Base-by-base conservation (phyloP, 1,140 invertebrate species). In the Drosophila insularis region DNA sequence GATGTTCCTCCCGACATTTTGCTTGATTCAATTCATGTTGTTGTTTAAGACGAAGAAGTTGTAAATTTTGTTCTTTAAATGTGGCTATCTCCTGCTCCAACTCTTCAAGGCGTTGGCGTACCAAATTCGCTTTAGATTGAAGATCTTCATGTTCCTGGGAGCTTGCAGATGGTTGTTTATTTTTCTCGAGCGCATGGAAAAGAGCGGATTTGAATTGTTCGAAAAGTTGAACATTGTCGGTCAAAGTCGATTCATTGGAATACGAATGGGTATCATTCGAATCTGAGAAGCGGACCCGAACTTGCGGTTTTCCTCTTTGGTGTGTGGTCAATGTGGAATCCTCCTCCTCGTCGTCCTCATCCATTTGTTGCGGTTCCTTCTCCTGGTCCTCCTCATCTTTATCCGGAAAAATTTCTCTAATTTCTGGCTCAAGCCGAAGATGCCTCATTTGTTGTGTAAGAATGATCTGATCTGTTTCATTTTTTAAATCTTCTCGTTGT, bases 11-110 rank as follows among this genome's bases (percentile, higher is more conserved):
- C 72, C 92, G 93, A 67, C 94, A 94, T 14, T 94, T 92, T 40
- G 94, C 93, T 14, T 93, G 92, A 53, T 93, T 92, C 53, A 93
- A 79, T 81, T 95, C 94, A 63, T 95, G 92, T 66, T 95, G 93
- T 79, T 94, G 93, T 54, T 94, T 93, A 43, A 94, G 90, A 81
- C 94, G 94, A 8, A 92, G 71, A 3, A 94, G 67, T 43, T 93
- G 93, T 5, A 91, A 67, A 90, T 95, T 96, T 92, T 96, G 94
- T 74, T 93, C 93, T 63, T 94, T 93, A 89, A 96, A 96, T 58
- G 93, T 94, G 65, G 94, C 93, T 58, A 96, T 95, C 92, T 96
- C 95, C 50, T 93, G 92, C 89, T 96, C 94, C 31, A 96, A 84
- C 85, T 96, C 95, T 59, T 92, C 75, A 0, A 96, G 87, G 64